These are phyloP conservation scores for Triplophysa siluroides DNA, from an alignment of 2,113 vertebrate species.

Conservation along the genomic window DNA sequence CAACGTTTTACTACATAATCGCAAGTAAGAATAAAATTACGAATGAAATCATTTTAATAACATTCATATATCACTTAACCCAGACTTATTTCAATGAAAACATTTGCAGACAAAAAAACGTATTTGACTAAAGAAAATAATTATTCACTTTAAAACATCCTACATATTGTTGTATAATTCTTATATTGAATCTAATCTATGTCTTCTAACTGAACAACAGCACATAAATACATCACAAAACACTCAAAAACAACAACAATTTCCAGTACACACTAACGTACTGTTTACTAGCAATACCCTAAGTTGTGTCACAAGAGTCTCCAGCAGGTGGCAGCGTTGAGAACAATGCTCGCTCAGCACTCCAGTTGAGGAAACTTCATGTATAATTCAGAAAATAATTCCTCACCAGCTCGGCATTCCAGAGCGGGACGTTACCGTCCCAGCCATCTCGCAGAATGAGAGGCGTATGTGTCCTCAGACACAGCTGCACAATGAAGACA, in stretches of 20 bases:
- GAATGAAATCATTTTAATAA: too few species aligned
- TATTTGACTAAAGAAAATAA: too few species aligned
- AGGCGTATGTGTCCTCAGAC: slow-evolving; percentile 62
- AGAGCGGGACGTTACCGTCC: slow-evolving; percentile 69
- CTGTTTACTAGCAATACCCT: too few species aligned
- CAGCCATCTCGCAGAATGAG: slow-evolving; percentile 64
- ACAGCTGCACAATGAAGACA: slow-evolving; percentile 8
- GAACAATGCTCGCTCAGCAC: neutral
- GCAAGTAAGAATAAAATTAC: too few species aligned
- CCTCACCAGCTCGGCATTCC: slow-evolving; percentile 66
- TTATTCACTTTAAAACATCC: too few species aligned
- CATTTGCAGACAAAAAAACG: too few species aligned
- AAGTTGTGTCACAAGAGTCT: neutral
- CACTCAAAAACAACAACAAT: neutral
- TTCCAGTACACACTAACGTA: neutral
- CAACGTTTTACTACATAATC: too few species aligned
- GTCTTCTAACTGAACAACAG: too few species aligned
- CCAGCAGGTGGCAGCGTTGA: slow-evolving; percentile 20
- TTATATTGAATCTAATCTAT: too few species aligned
- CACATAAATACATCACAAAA: neutral
- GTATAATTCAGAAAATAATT: slow-evolving; percentile 55
- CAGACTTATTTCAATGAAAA: too few species aligned
- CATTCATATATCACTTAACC: too few species aligned
- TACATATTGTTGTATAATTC: too few species aligned
- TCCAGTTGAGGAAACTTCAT: slow-evolving; percentile 46